Conservation (phyloP, 2,888 invertebrate species). For the Dasysyrphus albostriatus region DNA sequence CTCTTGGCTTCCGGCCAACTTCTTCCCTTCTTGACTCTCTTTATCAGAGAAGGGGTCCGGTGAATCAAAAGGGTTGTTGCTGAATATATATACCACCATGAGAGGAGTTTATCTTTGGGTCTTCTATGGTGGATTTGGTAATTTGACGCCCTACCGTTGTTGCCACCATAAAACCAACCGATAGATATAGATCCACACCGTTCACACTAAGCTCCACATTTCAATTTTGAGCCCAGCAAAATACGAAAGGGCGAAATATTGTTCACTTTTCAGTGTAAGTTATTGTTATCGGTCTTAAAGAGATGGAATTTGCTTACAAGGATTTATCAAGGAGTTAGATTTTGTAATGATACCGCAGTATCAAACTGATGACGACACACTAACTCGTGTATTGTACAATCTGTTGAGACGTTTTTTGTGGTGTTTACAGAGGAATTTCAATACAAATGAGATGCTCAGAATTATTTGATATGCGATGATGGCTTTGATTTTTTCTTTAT, state of each 20-base stretch:
- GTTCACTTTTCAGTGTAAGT: slow-evolving; percentile 67
- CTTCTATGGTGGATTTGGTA: slow-evolving; percentile 67
- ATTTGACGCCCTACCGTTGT: slow-evolving; percentile 67
- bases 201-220: slow-evolving; percentile 70
- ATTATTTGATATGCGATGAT: slow-evolving; percentile 60
- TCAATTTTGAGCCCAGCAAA: slow-evolving; percentile 57
- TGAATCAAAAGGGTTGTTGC: slow-evolving; percentile 56
- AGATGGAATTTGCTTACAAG: slow-evolving; percentile 71
- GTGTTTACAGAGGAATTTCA: slow-evolving; percentile 55
- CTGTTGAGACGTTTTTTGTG: slow-evolving; percentile 29
- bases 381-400: background rate
- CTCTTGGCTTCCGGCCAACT: slow-evolving; percentile 67
- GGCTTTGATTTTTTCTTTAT: slow-evolving; percentile 37
- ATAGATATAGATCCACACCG: slow-evolving; percentile 38
- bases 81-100: background rate
- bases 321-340: slow-evolving; percentile 64
- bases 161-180: slow-evolving; percentile 57
- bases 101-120: slow-evolving; percentile 58
- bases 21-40: background rate
- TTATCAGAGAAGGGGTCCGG: slow-evolving; percentile 31
- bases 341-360: slow-evolving; percentile 60
- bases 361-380: slow-evolving; percentile 20
- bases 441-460: slow-evolving; percentile 51
- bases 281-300: slow-evolving; percentile 70
- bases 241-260: slow-evolving; percentile 11